These are phyloP conservation scores for Alexandromys fortis DNA, from an alignment of 2,113 vertebrate genomes.

Conservation along the genomic window DNA sequence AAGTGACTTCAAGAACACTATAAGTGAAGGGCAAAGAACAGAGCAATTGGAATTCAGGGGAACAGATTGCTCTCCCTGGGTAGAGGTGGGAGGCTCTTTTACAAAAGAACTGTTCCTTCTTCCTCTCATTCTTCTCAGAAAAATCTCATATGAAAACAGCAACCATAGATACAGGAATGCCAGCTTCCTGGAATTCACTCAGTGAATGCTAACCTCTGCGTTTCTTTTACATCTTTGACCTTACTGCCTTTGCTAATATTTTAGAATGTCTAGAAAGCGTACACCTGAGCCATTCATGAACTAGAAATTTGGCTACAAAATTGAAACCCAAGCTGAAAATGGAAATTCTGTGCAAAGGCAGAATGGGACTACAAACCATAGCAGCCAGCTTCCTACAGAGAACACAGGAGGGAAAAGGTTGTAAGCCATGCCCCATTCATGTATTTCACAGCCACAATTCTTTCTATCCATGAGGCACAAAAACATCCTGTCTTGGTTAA, in stretches of 20 bases:
- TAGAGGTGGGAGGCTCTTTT: background rate
- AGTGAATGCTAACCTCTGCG: conserved; percentile 18
- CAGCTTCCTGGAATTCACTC: conserved; percentile 55
- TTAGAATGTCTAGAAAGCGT: conserved; percentile 56
- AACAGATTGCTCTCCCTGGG: conserved; percentile 58
- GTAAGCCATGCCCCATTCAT: background rate
- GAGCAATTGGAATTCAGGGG: conserved; percentile 69
- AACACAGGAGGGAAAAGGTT: background rate
- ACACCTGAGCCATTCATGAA: conserved; percentile 20
- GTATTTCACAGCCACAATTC: background rate
- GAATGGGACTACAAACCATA: background rate
- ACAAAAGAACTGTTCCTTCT: conserved; percentile 36
- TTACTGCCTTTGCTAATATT: conserved; percentile 57
- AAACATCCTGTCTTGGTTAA: conserved; percentile 24
- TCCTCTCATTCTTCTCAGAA: conserved; percentile 31
- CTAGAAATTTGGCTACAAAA: conserved; percentile 41
- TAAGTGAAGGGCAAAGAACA: conserved; percentile 47
- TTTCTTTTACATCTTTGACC: conserved; percentile 62
- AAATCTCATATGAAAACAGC: conserved; percentile 63
- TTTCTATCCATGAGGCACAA: background rate
- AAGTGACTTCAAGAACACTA: conserved; percentile 70
- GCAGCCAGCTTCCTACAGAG: background rate
- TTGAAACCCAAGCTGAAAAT: conserved; percentile 51
- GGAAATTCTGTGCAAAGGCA: background rate
- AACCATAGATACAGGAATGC: conserved; percentile 75